Percentiles rank a stretch among this genome's conserved stretches.
phyloP scores from a whole-genome alignment of 2,113 vertebrate genomes.

The Pedetes capensis region DNA sequence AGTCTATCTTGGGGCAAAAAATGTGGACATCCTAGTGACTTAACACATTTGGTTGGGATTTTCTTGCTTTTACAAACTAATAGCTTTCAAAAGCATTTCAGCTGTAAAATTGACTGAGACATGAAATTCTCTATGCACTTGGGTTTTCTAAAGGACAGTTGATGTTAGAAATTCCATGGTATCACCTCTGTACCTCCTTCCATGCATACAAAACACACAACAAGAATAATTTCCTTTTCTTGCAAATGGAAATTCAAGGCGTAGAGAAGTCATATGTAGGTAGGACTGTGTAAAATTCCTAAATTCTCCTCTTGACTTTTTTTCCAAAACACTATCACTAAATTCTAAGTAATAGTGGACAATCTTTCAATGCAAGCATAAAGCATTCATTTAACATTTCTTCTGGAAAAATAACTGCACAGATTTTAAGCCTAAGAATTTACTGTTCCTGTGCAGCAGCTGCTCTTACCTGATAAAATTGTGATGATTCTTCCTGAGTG shows the following conservation, averaged over 20 bases:
- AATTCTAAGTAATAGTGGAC: neutral
- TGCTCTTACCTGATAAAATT: conserved; percentile 75
- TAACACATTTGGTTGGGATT: conserved; percentile 46
- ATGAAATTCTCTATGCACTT: conserved; percentile 40
- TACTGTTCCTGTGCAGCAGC: conserved; percentile 50
- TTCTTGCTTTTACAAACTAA: conserved; percentile 55
- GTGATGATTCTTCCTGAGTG: conserved; percentile 71
- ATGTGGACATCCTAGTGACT: conserved; percentile 38
- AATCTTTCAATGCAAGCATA: neutral
- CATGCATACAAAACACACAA: neutral
- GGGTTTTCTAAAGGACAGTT: conserved; percentile 53
- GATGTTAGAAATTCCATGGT: conserved; percentile 19
- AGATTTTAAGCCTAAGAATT: conserved; percentile 69
- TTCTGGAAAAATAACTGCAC: neutral
- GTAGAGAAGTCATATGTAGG: neutral
- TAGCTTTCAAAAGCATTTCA: conserved; percentile 40
- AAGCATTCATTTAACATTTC: conserved; percentile 34
- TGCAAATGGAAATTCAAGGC: neutral
- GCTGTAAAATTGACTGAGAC: conserved; percentile 61
- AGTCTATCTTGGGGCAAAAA: conserved; percentile 62
- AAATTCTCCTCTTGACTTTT: conserved; percentile 8
- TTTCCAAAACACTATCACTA: neutral
- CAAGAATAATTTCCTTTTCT: conserved; percentile 3
- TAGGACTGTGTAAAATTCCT: neutral
- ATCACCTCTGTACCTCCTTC: neutral